Conservation (phyloP, 2,113 vertebrate species). For the Lathamus discolor region DNA sequence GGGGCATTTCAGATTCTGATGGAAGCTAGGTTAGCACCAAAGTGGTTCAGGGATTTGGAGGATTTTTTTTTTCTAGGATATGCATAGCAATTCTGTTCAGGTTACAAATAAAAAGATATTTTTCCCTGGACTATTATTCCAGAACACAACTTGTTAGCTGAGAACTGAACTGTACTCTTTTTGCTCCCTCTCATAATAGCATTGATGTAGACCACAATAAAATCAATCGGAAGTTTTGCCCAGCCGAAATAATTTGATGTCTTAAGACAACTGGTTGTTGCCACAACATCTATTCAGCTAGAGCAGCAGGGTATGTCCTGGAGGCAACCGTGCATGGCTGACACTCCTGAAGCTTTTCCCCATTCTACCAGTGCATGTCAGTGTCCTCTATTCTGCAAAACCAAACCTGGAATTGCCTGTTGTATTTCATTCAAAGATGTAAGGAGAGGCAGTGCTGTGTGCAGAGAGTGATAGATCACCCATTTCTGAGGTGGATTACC, state of each 20-base stretch:
- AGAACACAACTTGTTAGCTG: not conserved
- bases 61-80: not conserved
- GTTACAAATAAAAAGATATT: not conserved
- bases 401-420: not conserved
- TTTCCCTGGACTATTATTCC: not conserved
- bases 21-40: not conserved
- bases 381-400: not conserved
- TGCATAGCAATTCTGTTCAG: not conserved
- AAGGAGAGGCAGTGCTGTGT: not conserved
- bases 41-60: not conserved
- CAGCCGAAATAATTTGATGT: not conserved
- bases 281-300: not conserved
- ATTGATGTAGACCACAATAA: not conserved
- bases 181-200: not conserved
- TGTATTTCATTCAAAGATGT: rapidly evolving
- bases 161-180: not conserved
- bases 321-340: rapidly evolving
- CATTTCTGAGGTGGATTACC: rapidly evolving
- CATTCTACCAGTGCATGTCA: not conserved
- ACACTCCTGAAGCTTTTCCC: not conserved
- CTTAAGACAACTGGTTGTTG: not conserved
- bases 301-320: not conserved
- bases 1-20: not conserved
- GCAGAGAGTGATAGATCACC: not conserved
- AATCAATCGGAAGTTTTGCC: not conserved